Conservation (phyloP, 2,113 vertebrate genomes). For the Pelecanus crispus region DNA sequence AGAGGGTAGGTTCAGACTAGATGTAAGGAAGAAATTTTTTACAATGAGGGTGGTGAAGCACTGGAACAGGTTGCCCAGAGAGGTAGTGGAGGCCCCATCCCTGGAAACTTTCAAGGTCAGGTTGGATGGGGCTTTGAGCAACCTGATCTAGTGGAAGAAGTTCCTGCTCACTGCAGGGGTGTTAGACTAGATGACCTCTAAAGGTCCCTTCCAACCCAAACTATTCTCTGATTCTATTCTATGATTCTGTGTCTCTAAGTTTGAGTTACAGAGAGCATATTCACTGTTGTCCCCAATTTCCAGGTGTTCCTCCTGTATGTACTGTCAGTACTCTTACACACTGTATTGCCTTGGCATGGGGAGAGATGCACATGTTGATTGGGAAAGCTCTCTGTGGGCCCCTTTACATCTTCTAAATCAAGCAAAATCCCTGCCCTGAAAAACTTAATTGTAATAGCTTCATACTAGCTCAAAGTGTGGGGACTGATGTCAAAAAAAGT, state of each 20-base stretch:
- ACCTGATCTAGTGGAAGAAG: too few relatives aligned
- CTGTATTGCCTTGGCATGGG: background rate
- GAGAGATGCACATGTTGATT: background rate
- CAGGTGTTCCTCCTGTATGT: background rate
- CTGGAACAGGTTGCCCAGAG: too few relatives aligned
- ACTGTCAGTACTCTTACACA: fast-evolving
- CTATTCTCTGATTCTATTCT: too few relatives aligned
- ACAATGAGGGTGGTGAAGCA: too few relatives aligned
- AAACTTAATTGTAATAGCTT: background rate
- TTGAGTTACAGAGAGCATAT: background rate
- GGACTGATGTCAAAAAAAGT: background rate
- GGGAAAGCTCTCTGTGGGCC: background rate
- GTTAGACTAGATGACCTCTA: too few relatives aligned
- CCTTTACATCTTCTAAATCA: background rate
- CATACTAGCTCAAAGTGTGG: background rate
- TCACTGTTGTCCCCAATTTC: background rate
- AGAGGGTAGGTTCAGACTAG: too few relatives aligned
- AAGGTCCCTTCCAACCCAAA: too few relatives aligned
- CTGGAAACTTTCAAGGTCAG: too few relatives aligned
- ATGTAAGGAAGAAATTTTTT: too few relatives aligned
- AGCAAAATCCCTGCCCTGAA: background rate
- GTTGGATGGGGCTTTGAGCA: too few relatives aligned
- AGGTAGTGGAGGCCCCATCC: too few relatives aligned
- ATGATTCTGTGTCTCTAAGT: background rate
- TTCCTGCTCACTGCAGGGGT: too few relatives aligned